Base-by-base conservation (phyloP, 1,140 invertebrate genomes). In the Conus ventricosus region DNA sequence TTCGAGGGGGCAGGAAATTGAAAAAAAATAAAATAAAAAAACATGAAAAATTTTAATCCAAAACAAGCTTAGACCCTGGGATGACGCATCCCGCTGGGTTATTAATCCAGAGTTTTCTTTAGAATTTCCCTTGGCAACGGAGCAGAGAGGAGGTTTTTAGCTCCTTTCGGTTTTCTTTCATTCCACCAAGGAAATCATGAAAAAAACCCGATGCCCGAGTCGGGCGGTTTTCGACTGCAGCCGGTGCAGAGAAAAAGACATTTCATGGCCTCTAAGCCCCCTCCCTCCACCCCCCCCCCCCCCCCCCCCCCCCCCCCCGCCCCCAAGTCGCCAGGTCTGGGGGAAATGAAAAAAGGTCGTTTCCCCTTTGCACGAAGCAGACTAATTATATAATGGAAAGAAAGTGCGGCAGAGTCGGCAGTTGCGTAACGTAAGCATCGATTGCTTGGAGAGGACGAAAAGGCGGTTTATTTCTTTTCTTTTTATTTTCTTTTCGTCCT, bases 181-280 rank as follows among this genome's bases (percentile, higher is more conserved):
- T 71, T 20, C 67, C 67, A 71, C 67, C 67, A 71, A 71, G 67
- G 67, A 71, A 71, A 71, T 71, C 67, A 71, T 71, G 17, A 71
- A n/a, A 71, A 8, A 71, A 71, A 71, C 67, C 11, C 67, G 67
- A 71, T 71, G 67, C 67, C 67, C 0, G 23, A 71, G 67, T 20
- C 13, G 11, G 6, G 13, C 67, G 67, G 67, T 11, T 71, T 71
- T 71, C 11, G 20, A 71, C 67, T 71, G 23, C 67, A 71, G 67
- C 67, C 67, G 67, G 20, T 71, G 67, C 67, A 71, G 67, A 23
- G 67, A 23, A 71, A 71, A 71, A 71, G 67, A 71, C 20, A n/a
- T 71, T 71, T 23, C 67, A 71, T 20, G 67, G 11, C 6, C 23
- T 23, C 67, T 71, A 13, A 13, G 0, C 67, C 67, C 23, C 67